Evolutionary conservation across 1,140 invertebrate species (phyloP), one percentile per base, ranked within the genome.

Genomic region (Luehdorfia chinensis): DNA sequence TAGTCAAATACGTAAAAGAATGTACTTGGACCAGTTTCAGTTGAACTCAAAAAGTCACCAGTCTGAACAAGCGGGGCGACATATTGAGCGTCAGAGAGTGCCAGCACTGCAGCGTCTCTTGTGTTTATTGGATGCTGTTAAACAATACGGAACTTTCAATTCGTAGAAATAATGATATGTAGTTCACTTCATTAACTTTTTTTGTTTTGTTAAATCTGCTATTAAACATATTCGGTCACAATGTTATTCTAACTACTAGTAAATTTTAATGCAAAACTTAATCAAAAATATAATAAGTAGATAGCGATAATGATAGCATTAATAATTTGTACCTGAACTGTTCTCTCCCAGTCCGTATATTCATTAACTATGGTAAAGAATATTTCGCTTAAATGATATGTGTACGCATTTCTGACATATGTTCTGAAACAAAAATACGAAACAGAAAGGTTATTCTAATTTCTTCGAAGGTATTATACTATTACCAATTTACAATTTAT

Each of bases 281-380:
- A n/a, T n/a, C n/a, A n/a, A n/a, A n/a, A n/a, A n/a, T n/a, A n/a
- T n/a, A n/a, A n/a, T n/a, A n/a, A n/a, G n/a, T n/a, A n/a, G n/a
- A n/a, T n/a, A n/a, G n/a, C n/a, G n/a, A n/a, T n/a, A n/a, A n/a
- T n/a, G n/a, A n/a, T n/a, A n/a, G n/a, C n/a, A n/a, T n/a, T 21
- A 21, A 3, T 21, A 54, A 46, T 59, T 49, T 47, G 70, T 64
- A 88, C 85, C 75, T 88, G 79, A 53, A 94, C 93, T 1, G 96
- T 96, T 75, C 94, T 89, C 73, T 97, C 96, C 97, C 97, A 98
- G 75, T 98, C 96, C 5, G 96, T 98, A 74, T 99, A 99, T 66
- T 99, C 97, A 74, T 99, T 98, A 23, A 98, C 94, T 13, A 94
- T 93, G 25, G 97, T 98, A 67, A 97, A 96, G 86, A 97, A 97